phyloP scores from a whole-genome alignment of 2,888 invertebrate genomes.

The Erannis defoliaria region DNA sequence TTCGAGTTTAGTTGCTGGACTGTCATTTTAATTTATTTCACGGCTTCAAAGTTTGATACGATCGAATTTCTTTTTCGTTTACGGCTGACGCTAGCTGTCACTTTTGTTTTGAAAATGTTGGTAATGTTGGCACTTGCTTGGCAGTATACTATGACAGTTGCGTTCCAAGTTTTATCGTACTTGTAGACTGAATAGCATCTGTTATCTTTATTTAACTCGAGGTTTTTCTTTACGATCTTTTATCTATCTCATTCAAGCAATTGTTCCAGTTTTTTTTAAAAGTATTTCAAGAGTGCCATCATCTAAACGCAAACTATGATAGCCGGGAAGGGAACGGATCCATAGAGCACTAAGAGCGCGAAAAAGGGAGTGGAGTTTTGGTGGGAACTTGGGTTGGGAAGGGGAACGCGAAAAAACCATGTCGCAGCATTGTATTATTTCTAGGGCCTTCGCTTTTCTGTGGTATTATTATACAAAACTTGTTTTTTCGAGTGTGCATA shows the following conservation, averaged over 20 bases:
- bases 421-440: no score
- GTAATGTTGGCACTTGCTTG: conserved; percentile 51
- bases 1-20: conserved; percentile 84
- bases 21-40: conserved; percentile 87
- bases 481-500: no score
- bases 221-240: not conserved
- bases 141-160: not conserved
- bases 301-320: conserved; percentile 5
- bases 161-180: conserved; percentile 27
- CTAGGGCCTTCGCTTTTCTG: no score
- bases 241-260: not conserved
- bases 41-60: conserved; percentile 77
- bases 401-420: no score
- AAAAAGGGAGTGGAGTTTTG: no score
- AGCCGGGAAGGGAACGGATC: conserved; percentile 39
- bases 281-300: conserved; percentile 13
- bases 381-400: no score
- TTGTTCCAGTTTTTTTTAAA: not conserved
- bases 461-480: no score
- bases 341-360: conserved; percentile 14
- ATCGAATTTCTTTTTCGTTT: conserved; percentile 76
- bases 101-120: conserved; percentile 31
- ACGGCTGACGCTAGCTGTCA: conserved; percentile 60
- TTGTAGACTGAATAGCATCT: not conserved
- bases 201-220: not conserved